Percentiles rank a stretch among this genome's conserved stretches.
phyloP scores from a whole-genome alignment of 1,140 invertebrate species.

The Drosophila novamexicana region DNA sequence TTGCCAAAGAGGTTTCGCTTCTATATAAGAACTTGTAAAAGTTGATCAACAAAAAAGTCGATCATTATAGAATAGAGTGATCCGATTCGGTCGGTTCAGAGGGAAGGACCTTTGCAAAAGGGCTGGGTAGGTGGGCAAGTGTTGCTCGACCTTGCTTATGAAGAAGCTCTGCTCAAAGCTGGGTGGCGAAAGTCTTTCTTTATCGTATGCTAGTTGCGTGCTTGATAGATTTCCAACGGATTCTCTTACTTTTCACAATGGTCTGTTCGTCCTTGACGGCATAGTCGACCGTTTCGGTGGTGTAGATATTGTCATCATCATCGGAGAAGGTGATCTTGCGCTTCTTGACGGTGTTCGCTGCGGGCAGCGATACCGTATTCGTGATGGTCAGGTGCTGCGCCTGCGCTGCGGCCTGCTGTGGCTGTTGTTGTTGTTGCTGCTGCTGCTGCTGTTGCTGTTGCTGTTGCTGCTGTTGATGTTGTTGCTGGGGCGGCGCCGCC shows the following conservation, averaged over 20 bases:
- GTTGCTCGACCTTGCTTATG: no score
- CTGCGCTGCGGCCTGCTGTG: slow-evolving; percentile 56
- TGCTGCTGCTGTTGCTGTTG: slow-evolving; percentile 48
- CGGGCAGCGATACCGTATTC: slow-evolving; percentile 57
- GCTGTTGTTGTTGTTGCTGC: slow-evolving; percentile 53
- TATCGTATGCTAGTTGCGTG: no score
- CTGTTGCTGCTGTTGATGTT: slow-evolving; percentile 53
- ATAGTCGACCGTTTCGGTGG: slow-evolving; percentile 82
- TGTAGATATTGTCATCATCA: slow-evolving; percentile 83
- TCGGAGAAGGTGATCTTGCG: slow-evolving; percentile 83
- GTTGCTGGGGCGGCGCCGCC: slow-evolving; percentile 58
- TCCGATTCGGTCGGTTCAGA: no score
- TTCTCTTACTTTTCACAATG: slow-evolving; percentile 73
- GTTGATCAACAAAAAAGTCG: no score
- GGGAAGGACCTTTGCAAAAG: no score
- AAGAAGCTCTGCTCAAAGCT: no score
- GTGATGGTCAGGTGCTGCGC: slow-evolving; percentile 68
- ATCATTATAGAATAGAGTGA: no score
- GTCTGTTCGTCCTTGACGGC: slow-evolving; percentile 79
- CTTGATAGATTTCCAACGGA: neutral
- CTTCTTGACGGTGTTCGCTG: slow-evolving; percentile 67
- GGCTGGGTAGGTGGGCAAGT: no score
- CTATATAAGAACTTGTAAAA: no score
- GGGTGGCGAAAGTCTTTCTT: no score
- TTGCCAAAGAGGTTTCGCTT: no score